A percentile compares a stretch with the other conserved stretches of the same genome.
Conservation (phyloP, 2,113 vertebrate genomes). For the Asarcornis scutulata region DNA sequence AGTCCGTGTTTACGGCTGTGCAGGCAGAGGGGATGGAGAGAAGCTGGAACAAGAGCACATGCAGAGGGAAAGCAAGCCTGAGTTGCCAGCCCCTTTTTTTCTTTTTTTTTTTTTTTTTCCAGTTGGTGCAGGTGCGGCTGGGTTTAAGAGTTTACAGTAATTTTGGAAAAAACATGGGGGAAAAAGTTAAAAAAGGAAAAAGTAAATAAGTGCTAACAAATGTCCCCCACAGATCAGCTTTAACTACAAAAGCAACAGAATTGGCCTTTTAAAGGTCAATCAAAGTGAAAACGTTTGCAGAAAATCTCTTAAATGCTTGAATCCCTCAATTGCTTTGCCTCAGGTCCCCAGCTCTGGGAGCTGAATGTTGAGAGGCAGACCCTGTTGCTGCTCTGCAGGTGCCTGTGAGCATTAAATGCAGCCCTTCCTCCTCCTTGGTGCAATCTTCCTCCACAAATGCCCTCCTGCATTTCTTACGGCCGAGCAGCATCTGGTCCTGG, state of each 20-base stretch:
- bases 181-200: neutral
- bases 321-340: neutral
- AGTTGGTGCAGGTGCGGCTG: neutral
- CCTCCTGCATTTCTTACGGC: neutral
- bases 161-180: neutral
- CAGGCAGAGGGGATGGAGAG: neutral
- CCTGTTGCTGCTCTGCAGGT: neutral
- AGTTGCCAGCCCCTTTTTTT: neutral
- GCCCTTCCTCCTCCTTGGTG: neutral
- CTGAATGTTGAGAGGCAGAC: neutral
- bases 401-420: neutral
- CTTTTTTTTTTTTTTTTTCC: neutral
- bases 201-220: neutral
- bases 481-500: neutral
- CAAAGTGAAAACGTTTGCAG: neutral
- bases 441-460: neutral
- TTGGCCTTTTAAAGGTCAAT: conserved; percentile 35
- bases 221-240: neutral
- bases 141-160: neutral
- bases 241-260: conserved; percentile 2
- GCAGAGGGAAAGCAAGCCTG: accelerated
- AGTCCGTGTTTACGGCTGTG: neutral
- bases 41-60: accelerated
- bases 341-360: accelerated
- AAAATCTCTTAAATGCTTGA: conserved; percentile 36